Conservation (phyloP, 2,113 vertebrate species). For the Corvus cornix region DNA sequence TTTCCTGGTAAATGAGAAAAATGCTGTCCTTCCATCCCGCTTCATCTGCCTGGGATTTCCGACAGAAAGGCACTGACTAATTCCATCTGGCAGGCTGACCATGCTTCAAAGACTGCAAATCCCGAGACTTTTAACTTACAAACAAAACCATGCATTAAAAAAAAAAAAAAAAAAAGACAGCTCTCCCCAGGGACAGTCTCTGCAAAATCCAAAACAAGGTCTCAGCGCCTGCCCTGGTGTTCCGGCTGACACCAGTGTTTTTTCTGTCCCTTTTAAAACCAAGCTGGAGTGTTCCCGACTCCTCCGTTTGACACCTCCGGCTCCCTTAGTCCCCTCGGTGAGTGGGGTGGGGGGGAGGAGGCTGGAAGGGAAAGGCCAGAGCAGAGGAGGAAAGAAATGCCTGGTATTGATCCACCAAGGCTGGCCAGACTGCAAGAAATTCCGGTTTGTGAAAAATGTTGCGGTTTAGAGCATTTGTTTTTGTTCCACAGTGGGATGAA, state of each 20-base stretch:
- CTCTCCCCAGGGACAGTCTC: conserved; percentile 32
- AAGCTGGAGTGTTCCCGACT: neutral
- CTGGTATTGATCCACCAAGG: conserved; percentile 51
- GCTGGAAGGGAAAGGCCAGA: conserved; percentile 51
- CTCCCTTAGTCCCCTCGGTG: conserved; percentile 38
- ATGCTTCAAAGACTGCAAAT: conserved; percentile 63
- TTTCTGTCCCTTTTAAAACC: conserved; percentile 52
- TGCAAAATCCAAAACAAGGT: conserved; percentile 58
- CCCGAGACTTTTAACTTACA: conserved; percentile 62
- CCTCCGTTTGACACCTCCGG: neutral
- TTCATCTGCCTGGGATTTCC: conserved; percentile 67
- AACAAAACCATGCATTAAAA: conserved; percentile 54
- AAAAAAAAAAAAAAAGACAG: neutral
- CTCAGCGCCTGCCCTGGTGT: conserved; percentile 22
- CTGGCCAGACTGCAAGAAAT: conserved; percentile 66
- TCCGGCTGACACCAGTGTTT: neutral
- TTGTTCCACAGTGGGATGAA: conserved; percentile 60
- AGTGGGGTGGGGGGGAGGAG: neutral
- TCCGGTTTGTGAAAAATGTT: conserved; percentile 66
- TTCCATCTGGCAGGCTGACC: conserved; percentile 67
- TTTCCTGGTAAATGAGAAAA: conserved; percentile 42
- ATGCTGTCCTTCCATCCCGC: conserved; percentile 26
- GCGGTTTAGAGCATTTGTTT: conserved; percentile 65
- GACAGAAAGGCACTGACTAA: conserved; percentile 62
- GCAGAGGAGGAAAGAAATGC: conserved; percentile 55